Base-by-base conservation (phyloP, 1,140 invertebrate species). In the Drosophila tropicalis region DNA sequence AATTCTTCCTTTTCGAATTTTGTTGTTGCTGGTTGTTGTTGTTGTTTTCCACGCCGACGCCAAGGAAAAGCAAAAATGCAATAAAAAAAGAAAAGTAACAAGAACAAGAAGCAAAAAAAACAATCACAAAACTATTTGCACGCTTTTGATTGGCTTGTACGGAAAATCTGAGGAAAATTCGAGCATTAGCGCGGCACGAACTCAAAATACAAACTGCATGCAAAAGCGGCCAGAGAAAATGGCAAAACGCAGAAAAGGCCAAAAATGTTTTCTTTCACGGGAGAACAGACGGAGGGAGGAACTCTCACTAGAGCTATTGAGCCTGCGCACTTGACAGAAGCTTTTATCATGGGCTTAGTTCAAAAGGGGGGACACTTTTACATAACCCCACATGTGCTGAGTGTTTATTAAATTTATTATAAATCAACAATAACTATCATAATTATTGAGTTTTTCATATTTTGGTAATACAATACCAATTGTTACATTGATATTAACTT, bases 181-280 rank as follows among this genome's bases (percentile, higher is more conserved):
- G 82, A 85, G 70, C 81, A 79, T 79, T 86, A 81, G 82, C 74
- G 74, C 78, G 75, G 67, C 39, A 62, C 34, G 58, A 62, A 62
- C 34, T 86, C 78, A 81, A 73, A 84, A 84, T 81, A 64, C 71
- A 72, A 85, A 85, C 81, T 85, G 81, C 81, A 85, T 67, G 65
- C 81, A 70, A 71, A 70, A 74, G 67, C 67, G 70, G 54, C 56
- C 73, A 80, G 73, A 67, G 73, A 77, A 78, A 77, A 77, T 85
- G 72, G 56, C 55, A 40, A 82, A 81, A 75, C 62, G 44, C 44
- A 51, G 17, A 41, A 32, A 77, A 74, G 65, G 72, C 71, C 56
- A 58, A 57, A 29, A 32, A 22, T 67, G 58, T 67, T 74, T 74
- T 74, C 67, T 63, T 22, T 56, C 9, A 29, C 5, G 36, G 12